A percentile compares a stretch with the other conserved stretches of the same genome.
These are phyloP conservation scores for Plutella xylostella DNA, from an alignment of 2,888 invertebrate species.

Conservation along the genomic window DNA sequence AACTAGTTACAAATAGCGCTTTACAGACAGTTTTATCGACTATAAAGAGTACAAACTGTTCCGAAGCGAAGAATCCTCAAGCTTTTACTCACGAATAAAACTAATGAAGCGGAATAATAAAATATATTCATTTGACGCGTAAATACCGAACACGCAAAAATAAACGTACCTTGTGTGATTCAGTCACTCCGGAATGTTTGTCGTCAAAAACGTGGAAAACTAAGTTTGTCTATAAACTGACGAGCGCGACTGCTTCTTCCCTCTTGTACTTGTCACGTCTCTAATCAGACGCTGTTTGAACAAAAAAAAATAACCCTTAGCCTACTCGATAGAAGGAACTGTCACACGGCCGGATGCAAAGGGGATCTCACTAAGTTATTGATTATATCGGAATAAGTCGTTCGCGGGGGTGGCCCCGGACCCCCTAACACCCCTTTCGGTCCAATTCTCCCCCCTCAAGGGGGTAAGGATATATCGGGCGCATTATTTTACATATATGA, in stretches of 20 bases:
- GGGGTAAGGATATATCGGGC: constrained; percentile 60
- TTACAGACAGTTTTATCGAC: no score
- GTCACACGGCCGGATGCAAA: constrained; percentile 68
- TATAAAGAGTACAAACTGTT: no score
- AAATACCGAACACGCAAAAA: constrained; percentile 6
- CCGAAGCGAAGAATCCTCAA: no score
- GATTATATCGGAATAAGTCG: constrained; percentile 71
- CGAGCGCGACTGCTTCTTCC: constrained; percentile 49
- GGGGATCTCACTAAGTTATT: constrained; percentile 71
- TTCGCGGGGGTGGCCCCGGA: constrained; percentile 40
- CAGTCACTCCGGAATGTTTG: constrained; percentile 26
- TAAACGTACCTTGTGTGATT: no score
- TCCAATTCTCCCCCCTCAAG: constrained; percentile 26
- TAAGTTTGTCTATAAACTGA: constrained; percentile 41
- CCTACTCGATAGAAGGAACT: constrained; percentile 57
- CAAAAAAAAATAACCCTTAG: constrained; percentile 58
- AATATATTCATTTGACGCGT: no score
- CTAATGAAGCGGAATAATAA: no score
- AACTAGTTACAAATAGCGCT: no score
- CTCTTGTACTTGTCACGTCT: constrained; percentile 35
- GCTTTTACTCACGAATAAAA: no score
- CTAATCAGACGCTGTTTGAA: constrained; percentile 66
- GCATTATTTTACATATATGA: constrained; percentile 70
- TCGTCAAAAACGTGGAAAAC: constrained; percentile 38
- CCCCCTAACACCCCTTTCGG: constrained; percentile 19